A percentile compares a stretch with the other conserved stretches of the same genome.
phyloP scores from a whole-genome alignment of 2,888 invertebrate genomes.

The Chrysotoxum bicinctum region DNA sequence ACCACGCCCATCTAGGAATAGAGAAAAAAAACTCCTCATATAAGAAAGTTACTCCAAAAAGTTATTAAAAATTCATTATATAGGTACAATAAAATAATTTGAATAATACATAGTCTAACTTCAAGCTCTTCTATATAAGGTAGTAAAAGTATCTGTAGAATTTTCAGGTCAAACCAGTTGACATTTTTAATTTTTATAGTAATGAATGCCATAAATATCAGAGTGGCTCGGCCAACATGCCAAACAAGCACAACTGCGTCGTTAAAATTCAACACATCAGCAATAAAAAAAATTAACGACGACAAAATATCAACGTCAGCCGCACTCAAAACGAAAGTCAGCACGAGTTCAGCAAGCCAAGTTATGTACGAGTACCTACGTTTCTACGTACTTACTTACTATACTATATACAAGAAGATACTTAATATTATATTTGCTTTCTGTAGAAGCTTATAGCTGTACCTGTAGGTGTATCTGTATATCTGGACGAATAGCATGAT shows the following conservation, averaged over 20 bases:
- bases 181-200: conserved; percentile 17
- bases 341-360: conserved; percentile 71
- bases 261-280: conserved; percentile 36
- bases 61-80: background rate
- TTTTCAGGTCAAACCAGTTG: conserved; percentile 62
- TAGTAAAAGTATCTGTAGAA: conserved; percentile 1
- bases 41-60: background rate
- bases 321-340: conserved; percentile 70
- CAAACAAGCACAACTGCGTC: conserved; percentile 58
- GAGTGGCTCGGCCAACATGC: conserved; percentile 62
- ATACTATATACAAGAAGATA: conserved; percentile 8
- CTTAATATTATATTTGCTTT: conserved; percentile 46
- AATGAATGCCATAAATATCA: conserved; percentile 57
- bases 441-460: conserved; percentile 27
- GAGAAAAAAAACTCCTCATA: background rate
- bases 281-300: conserved; percentile 32
- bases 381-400: background rate
- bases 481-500: conserved; percentile 59
- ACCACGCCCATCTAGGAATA: background rate
- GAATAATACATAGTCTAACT: background rate
- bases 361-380: conserved; percentile 43
- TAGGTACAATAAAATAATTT: background rate
- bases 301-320: conserved; percentile 53
- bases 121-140: conserved; percentile 30
- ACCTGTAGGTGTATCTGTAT: background rate